Evolutionary conservation across 2,113 vertebrate species (phyloP).

Genomic region (Planiliza haematocheilus): DNA sequence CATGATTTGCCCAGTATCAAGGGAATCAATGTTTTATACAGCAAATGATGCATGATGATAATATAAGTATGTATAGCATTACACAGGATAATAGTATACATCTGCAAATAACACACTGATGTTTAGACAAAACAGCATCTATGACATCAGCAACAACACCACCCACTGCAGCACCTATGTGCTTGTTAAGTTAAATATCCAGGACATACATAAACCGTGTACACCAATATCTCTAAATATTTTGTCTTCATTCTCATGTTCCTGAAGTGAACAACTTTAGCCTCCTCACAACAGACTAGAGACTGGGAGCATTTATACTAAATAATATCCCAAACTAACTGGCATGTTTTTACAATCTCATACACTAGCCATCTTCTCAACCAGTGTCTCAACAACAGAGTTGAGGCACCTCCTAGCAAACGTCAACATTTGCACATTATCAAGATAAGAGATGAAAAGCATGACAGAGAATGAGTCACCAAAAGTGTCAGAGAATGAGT

Average conservation of each 20-base stretch:
- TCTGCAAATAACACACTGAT: background rate
- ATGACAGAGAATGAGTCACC: background rate
- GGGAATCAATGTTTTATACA: background rate
- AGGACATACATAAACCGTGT: background rate
- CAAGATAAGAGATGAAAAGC: background rate
- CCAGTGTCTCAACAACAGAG: no score
- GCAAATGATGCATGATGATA: no score
- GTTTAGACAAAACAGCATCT: constrained; percentile 27
- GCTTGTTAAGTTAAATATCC: background rate
- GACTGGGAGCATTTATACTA: background rate
- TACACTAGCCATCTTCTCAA: no score
- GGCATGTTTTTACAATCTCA: background rate
- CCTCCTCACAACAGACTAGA: background rate
- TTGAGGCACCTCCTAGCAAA: background rate
- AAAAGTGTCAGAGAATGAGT: background rate
- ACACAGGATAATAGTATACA: background rate
- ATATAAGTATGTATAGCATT: no score
- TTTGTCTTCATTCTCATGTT: background rate
- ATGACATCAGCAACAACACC: background rate
- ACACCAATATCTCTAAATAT: background rate
- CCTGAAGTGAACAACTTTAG: background rate
- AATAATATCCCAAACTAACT: background rate
- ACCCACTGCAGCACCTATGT: background rate
- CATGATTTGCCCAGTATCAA: background rate
- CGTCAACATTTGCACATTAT: background rate